Conservation (phyloP, 1,140 invertebrate genomes). For the Heliconius himera region DNA sequence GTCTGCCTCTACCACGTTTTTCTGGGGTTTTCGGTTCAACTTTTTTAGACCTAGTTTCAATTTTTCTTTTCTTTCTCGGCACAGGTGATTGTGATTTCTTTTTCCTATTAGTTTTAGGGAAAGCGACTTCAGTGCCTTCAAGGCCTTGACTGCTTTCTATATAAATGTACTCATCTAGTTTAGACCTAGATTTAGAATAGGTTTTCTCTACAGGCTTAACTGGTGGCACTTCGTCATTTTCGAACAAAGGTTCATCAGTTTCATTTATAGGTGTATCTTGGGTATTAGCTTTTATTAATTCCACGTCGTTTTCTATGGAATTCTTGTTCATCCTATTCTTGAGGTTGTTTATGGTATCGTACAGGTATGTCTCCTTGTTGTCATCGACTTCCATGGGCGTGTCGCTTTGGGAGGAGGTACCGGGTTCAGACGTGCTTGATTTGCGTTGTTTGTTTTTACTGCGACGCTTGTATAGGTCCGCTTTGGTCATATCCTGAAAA, state of each 20-base stretch:
- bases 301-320: constrained; percentile 72
- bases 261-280: constrained; percentile 62
- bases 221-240: constrained; percentile 61
- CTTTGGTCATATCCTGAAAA: constrained; percentile 76
- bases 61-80: constrained; percentile 67
- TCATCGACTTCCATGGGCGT: constrained; percentile 44
- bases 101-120: constrained; percentile 60
- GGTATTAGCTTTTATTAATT: constrained; percentile 70
- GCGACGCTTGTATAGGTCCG: constrained; percentile 72
- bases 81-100: constrained; percentile 61
- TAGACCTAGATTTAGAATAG: constrained; percentile 70
- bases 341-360: constrained; percentile 67
- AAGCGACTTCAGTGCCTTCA: constrained; percentile 68
- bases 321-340: constrained; percentile 68
- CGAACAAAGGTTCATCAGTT: constrained; percentile 49
- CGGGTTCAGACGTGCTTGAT: constrained; percentile 54
- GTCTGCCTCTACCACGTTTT: constrained; percentile 50
- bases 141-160: constrained; percentile 70
- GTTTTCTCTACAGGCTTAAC: constrained; percentile 76
- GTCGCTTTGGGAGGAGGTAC: constrained; percentile 47
- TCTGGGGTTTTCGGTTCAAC: constrained; percentile 37
- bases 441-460: constrained; percentile 68
- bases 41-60: constrained; percentile 48
- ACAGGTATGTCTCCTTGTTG: constrained; percentile 48
- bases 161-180: constrained; percentile 73